Evolutionary conservation across 2,797 vertebrate species (phyloP), one percentile per base, ranked within the genome.

Genomic region (Cirrhinus molitorella): DNA sequence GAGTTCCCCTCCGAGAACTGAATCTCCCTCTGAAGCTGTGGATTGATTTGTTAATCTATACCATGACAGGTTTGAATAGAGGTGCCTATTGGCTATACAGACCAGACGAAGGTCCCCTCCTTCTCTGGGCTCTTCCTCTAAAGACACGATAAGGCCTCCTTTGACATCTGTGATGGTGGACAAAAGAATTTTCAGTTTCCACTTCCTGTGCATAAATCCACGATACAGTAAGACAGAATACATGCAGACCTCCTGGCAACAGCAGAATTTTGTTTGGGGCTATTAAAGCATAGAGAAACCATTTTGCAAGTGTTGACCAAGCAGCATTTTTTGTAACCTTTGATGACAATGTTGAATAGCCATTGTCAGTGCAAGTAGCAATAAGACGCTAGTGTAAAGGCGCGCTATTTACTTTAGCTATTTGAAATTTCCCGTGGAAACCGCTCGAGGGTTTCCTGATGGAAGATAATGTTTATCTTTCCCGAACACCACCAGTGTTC

Each of bases 391-490:
- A 91, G 91, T 92, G 93, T 94, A 95, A 96, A 94, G 90, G 91
- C 93, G 94, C 96, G 96, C 95, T 99, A 96, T 99, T 99, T 98
- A 99, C 97, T 98, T 98, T 96, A 99, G 96, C 95, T 95, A 97
- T 97, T 97, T 96, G 96, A 98, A 97, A 98, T 97, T 98, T 99
- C 98, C 98, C 93, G 95, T 98, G 97, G 97, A 99, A 99, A 99
- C 94, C 93, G 95, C 96, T 96, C 94, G 92, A 98, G 97, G 97
- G 96, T 97, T 98, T 99, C 98, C 98, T 98, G 98, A 97, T 98
- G 97, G 97, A 96, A 98, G 97, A 98, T 97, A 97, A 96, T 99
- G 97, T 99, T 99, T 99, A 98, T 99, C 97, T 99, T 98, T 97
- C 96, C 95, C 95, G 93, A 98, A 97, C 96, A 97, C 97, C 97